A percentile compares a stretch with the other conserved stretches of the same genome.
These are phyloP conservation scores for Alcis repandata DNA, from an alignment of 2,888 invertebrate species.

Conservation along the genomic window DNA sequence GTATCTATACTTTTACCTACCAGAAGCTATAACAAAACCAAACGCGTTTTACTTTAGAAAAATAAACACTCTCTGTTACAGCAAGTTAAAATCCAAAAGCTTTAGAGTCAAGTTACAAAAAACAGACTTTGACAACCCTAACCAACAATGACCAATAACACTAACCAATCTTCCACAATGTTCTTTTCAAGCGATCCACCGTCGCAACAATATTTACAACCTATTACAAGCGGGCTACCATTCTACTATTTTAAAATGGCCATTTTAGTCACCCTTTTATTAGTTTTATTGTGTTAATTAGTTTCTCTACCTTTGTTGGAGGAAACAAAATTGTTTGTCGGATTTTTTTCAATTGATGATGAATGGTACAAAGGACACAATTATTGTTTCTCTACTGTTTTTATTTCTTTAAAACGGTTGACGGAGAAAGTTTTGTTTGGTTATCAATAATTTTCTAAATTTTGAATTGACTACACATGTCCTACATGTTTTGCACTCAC, in stretches of 20 bases:
- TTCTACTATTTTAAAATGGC: slow-evolving; percentile 44
- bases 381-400: slow-evolving; percentile 37
- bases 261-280: slow-evolving; percentile 50
- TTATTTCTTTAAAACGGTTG: slow-evolving; percentile 43
- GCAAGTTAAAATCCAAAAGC: no score
- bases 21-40: no score
- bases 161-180: slow-evolving; percentile 68
- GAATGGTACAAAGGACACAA: slow-evolving; percentile 23
- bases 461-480: no score
- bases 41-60: no score
- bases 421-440: no score
- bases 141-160: slow-evolving; percentile 65
- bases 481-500: no score
- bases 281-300: slow-evolving; percentile 64
- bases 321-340: slow-evolving; percentile 30
- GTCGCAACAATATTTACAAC: slow-evolving; percentile 60
- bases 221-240: slow-evolving; percentile 66
- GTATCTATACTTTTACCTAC: no score
- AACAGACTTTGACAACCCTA: slow-evolving; percentile 58
- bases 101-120: background rate
- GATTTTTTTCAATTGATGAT: slow-evolving; percentile 26
- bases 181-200: slow-evolving; percentile 61
- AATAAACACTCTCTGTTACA: no score
- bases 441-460: no score
- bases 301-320: slow-evolving; percentile 63